Evolutionary conservation across 2,888 invertebrate species (phyloP).

Genomic region (Chloromyia formosa): DNA sequence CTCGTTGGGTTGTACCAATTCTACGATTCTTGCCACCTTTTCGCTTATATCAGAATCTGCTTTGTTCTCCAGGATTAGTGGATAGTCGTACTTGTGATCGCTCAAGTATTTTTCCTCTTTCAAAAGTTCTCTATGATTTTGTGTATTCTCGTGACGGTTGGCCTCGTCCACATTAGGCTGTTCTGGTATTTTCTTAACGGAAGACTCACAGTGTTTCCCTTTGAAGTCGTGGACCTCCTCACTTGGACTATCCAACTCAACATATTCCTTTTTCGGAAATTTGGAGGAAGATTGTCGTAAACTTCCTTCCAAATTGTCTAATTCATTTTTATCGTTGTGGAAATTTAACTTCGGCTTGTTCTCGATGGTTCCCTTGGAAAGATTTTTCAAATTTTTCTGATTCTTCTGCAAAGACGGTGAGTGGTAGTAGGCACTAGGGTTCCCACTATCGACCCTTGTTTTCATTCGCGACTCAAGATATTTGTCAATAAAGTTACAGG

Average conservation of each 20-base stretch:
- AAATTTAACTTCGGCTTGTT: not conserved
- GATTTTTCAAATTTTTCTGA: slow-evolving; percentile 3
- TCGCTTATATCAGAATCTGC: slow-evolving; percentile 20
- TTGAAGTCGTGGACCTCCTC: too few relatives aligned
- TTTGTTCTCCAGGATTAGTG: slow-evolving; percentile 9
- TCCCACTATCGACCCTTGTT: not conserved
- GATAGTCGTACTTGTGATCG: slow-evolving; percentile 10
- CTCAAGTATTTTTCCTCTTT: not conserved
- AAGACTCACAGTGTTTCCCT: too few relatives aligned
- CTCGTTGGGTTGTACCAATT: slow-evolving; percentile 19
- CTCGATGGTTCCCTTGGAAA: not conserved
- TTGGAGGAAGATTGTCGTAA: too few relatives aligned
- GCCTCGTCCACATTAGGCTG: too few relatives aligned
- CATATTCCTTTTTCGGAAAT: too few relatives aligned
- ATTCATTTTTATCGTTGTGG: not conserved
- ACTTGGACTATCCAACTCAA: too few relatives aligned
- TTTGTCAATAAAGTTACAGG: slow-evolving; percentile 25
- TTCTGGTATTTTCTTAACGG: too few relatives aligned
- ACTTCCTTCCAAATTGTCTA: too few relatives aligned
- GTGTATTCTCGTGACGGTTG: too few relatives aligned
- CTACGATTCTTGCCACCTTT: slow-evolving; percentile 22
- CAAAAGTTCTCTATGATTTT: not conserved
- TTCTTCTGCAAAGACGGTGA: not conserved
- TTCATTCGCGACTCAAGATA: slow-evolving; percentile 35
- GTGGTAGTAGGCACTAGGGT: not conserved